A percentile compares a stretch with the other conserved stretches of the same genome.
These are phyloP conservation scores for Megalurothrips usitatus DNA, from an alignment of 2,888 invertebrate genomes.

Conservation along the genomic window DNA sequence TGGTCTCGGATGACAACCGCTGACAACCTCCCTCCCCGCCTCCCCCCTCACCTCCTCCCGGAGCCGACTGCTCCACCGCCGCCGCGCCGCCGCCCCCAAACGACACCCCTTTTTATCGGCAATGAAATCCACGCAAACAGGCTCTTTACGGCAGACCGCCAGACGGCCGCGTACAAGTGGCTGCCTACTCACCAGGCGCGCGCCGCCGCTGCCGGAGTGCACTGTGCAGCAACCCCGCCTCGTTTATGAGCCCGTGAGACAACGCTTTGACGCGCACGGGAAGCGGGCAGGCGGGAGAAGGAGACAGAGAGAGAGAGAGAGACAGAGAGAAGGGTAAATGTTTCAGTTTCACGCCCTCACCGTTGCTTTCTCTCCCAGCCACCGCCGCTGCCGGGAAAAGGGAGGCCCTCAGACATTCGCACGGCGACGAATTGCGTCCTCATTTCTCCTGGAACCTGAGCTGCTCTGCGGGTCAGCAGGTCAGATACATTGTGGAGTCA, in stretches of 20 bases:
- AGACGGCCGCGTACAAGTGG: slow-evolving; percentile 1
- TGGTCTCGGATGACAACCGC: neutral
- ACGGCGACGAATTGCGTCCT: no score
- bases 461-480: no score
- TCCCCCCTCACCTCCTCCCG: neutral
- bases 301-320: no score
- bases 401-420: no score
- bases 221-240: neutral
- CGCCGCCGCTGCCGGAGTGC: neutral
- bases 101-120: slow-evolving; percentile 14
- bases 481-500: no score
- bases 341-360: neutral
- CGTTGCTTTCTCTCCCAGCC: neutral
- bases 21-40: neutral
- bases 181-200: neutral
- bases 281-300: no score
- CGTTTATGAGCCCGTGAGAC: no score
- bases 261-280: no score
- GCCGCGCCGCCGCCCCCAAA: neutral
- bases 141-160: slow-evolving; percentile 16
- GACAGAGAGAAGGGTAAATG: neutral
- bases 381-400: neutral
- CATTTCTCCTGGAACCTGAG: neutral
- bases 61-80: neutral
- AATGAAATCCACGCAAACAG: slow-evolving; percentile 26